Percentiles rank a stretch among this genome's conserved stretches.
phyloP scores from a whole-genome alignment of 2,888 invertebrate genomes.

The Sympetrum striolatum region DNA sequence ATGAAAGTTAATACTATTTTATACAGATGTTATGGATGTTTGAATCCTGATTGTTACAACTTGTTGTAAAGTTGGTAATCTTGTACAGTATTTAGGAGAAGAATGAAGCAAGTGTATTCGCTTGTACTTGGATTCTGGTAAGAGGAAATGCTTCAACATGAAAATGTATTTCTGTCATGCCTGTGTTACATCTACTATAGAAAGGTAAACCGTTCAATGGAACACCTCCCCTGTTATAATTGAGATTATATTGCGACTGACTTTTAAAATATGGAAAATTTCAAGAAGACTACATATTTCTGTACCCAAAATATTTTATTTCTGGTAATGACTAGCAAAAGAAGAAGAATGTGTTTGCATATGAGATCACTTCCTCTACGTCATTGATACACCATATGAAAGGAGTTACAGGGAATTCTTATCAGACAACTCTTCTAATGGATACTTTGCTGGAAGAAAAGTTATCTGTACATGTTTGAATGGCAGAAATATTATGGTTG shows the following conservation, averaged over 20 bases:
- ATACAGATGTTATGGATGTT: conserved; percentile 43
- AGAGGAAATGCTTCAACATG: conserved; percentile 9
- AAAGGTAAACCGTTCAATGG: conserved; percentile 6
- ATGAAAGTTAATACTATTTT: conserved; percentile 38
- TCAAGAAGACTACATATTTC: conserved; percentile 17
- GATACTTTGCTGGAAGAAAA: not conserved
- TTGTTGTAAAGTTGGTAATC: conserved; percentile 40
- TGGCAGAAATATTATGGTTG: conserved; percentile 3
- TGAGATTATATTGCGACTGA: not conserved
- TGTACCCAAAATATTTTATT: conserved; percentile 12
- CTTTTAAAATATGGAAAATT: not conserved
- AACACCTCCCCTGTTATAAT: not conserved
- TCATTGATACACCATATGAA: not conserved
- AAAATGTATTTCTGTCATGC: conserved; percentile 29
- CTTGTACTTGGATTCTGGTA: conserved; percentile 8
- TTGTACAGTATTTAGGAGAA: conserved; percentile 40
- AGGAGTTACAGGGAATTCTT: not conserved
- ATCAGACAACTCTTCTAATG: not conserved
- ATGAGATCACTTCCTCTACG: not conserved
- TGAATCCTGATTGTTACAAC: conserved; percentile 41
- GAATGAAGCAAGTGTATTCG: conserved; percentile 27
- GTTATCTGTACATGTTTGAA: not conserved
- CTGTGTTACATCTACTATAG: conserved; percentile 23
- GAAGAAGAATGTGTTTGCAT: not conserved
- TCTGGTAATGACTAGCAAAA: not conserved